A percentile compares a stretch with the other conserved stretches of the same genome.
Conservation (phyloP, 2,113 vertebrate genomes). For the Parus major region DNA sequence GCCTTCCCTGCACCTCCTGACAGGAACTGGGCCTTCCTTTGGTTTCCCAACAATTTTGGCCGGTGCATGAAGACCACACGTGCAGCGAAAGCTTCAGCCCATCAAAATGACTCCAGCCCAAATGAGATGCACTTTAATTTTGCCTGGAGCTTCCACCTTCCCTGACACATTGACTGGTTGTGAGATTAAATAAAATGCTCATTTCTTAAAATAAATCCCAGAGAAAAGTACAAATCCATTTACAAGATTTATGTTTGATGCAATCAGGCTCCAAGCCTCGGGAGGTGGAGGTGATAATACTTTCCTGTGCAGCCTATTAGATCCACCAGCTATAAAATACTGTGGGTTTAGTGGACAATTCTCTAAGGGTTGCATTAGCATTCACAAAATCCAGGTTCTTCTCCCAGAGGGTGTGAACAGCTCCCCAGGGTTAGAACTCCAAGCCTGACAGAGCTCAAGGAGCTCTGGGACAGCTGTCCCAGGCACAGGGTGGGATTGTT, state of each 20-base stretch:
- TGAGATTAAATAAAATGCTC: neutral
- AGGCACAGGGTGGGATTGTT: neutral
- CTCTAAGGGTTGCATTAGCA: neutral
- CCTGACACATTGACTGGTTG: neutral
- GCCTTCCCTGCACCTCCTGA: rapidly evolving
- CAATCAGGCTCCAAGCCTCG: neutral
- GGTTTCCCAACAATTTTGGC: neutral
- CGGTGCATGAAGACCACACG: rapidly evolving
- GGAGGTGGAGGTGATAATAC: neutral
- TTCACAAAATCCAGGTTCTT: neutral
- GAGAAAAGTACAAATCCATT: neutral
- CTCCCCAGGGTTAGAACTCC: neutral
- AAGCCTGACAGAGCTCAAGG: neutral
- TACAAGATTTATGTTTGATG: neutral
- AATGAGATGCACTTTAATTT: neutral
- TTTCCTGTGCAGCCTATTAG: neutral
- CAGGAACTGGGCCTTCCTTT: neutral
- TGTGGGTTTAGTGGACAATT: neutral
- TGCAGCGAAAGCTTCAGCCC: rapidly evolving
- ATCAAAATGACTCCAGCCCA: neutral
- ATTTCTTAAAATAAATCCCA: neutral
- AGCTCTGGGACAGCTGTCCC: rapidly evolving
- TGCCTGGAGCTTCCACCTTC: neutral
- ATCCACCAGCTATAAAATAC: neutral
- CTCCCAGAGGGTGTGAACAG: neutral